Evolutionary conservation across 2,888 invertebrate species (phyloP).

Genomic region (Cerastoderma edule): DNA sequence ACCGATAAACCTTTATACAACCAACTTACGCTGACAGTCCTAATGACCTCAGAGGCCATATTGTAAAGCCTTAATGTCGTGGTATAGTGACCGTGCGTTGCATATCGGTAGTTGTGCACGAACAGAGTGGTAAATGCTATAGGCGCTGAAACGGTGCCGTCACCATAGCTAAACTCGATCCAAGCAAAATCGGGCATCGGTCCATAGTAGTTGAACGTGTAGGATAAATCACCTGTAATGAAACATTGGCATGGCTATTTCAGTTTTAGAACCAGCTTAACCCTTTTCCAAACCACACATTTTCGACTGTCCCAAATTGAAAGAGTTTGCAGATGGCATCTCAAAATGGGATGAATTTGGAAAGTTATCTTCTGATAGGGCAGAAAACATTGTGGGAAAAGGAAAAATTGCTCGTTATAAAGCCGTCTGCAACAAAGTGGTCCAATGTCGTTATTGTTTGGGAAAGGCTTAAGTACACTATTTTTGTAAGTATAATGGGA

Average conservation of each 20-base stretch:
- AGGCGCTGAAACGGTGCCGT: slow-evolving; percentile 40
- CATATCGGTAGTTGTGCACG: slow-evolving; percentile 52
- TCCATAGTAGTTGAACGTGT: slow-evolving; percentile 45
- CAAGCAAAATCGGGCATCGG: slow-evolving; percentile 60
- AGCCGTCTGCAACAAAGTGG: no score
- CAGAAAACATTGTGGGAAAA: background rate
- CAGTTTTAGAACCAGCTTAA: no score
- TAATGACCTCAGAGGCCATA: slow-evolving; percentile 62
- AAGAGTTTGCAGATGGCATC: no score
- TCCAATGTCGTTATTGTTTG: no score
- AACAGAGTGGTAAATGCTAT: slow-evolving; percentile 22
- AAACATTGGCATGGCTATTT: no score
- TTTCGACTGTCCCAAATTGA: no score
- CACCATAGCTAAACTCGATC: slow-evolving; percentile 61
- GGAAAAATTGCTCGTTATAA: slow-evolving; percentile 3
- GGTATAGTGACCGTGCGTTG: slow-evolving; percentile 62
- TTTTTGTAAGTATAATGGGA: no score
- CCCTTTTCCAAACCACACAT: no score
- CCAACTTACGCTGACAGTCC: no score
- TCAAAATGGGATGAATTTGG: no score
- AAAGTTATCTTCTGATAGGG: background rate
- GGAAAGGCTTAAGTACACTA: no score
- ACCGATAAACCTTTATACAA: no score
- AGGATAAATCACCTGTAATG: slow-evolving; percentile 31
- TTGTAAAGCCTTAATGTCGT: slow-evolving; percentile 67